Percentiles rank a stretch among this genome's conserved stretches.
phyloP scores from a whole-genome alignment of 1,140 invertebrate genomes.

The Nixonia krombeini region DNA sequence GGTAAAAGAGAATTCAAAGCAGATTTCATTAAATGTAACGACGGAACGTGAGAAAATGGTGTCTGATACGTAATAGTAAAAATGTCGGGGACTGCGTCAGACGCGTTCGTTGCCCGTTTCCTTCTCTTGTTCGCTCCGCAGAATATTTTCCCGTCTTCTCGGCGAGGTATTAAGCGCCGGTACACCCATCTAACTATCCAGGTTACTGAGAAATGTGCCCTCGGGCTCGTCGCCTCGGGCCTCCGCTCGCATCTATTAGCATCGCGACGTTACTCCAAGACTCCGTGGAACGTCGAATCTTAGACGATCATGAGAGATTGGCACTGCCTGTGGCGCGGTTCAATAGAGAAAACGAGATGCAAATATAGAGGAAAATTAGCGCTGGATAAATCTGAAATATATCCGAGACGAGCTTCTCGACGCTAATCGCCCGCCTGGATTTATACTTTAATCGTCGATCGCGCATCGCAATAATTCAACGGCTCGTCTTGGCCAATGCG shows the following conservation, averaged over 20 bases:
- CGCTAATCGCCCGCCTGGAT: too few relatives aligned
- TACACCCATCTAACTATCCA: constrained; percentile 37
- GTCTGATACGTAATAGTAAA: too few relatives aligned
- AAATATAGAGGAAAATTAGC: constrained; percentile 41
- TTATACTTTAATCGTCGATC: too few relatives aligned
- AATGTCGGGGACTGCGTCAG: too few relatives aligned
- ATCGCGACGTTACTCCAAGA: constrained; percentile 38
- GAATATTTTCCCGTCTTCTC: constrained; percentile 50
- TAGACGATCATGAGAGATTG: constrained; percentile 44
- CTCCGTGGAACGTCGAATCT: constrained; percentile 41
- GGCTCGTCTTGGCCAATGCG: too few relatives aligned
- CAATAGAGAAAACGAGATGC: constrained; percentile 47
- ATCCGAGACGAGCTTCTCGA: too few relatives aligned
- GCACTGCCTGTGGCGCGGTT: constrained; percentile 33
- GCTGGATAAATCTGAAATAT: constrained; percentile 24
- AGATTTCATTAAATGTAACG: too few relatives aligned
- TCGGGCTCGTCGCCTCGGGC: constrained; percentile 18
- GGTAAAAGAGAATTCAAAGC: too few relatives aligned
- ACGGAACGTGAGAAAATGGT: too few relatives aligned
- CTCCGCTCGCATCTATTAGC: constrained; percentile 42
- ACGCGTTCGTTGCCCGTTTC: too few relatives aligned
- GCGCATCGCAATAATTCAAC: too few relatives aligned
- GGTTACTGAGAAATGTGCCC: constrained; percentile 48
- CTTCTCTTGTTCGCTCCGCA: constrained; percentile 23
- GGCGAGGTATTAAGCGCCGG: constrained; percentile 25